Evolutionary conservation across 2,888 invertebrate species (phyloP).

Genomic region (Drosophila buzzatii): DNA sequence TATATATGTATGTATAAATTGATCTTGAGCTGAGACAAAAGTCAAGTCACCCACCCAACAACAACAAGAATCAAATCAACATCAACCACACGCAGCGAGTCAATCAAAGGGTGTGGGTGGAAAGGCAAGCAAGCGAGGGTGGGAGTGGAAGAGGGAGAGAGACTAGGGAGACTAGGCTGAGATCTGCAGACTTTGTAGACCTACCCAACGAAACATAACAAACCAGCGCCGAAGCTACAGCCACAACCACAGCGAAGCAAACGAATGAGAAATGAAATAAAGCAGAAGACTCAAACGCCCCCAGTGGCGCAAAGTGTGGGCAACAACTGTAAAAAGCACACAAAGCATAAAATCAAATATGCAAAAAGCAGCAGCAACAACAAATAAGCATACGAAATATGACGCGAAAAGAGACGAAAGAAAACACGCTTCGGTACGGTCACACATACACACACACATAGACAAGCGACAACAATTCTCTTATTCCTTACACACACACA

Average conservation of each 20-base stretch:
- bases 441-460: slow-evolving; percentile 11
- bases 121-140: neutral
- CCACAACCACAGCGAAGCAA: slow-evolving; percentile 8
- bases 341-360: slow-evolving; percentile 79
- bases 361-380: slow-evolving; percentile 45
- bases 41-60: slow-evolving; percentile 53
- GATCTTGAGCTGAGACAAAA: slow-evolving; percentile 67
- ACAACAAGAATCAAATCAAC: slow-evolving; percentile 22
- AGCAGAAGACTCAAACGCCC: slow-evolving; percentile 63
- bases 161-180: neutral
- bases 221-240: slow-evolving; percentile 30
- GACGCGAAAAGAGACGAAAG: slow-evolving; percentile 63
- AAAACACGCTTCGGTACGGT: slow-evolving; percentile 54
- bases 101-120: slow-evolving; percentile 30
- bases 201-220: slow-evolving; percentile 15
- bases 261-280: slow-evolving; percentile 28
- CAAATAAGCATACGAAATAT: slow-evolving; percentile 67
- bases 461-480: slow-evolving; percentile 12
- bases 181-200: slow-evolving; percentile 29
- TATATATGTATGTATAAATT: slow-evolving; percentile 13
- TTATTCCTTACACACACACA: slow-evolving; percentile 35
- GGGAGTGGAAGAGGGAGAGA: neutral
- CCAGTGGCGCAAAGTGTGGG: slow-evolving; percentile 65
- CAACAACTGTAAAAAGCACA: slow-evolving; percentile 77
- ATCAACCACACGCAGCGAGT: slow-evolving; percentile 68